phyloP scores from a whole-genome alignment of 1,140 invertebrate genomes.

The Pachyrhynchus sulphureomaculatus region DNA sequence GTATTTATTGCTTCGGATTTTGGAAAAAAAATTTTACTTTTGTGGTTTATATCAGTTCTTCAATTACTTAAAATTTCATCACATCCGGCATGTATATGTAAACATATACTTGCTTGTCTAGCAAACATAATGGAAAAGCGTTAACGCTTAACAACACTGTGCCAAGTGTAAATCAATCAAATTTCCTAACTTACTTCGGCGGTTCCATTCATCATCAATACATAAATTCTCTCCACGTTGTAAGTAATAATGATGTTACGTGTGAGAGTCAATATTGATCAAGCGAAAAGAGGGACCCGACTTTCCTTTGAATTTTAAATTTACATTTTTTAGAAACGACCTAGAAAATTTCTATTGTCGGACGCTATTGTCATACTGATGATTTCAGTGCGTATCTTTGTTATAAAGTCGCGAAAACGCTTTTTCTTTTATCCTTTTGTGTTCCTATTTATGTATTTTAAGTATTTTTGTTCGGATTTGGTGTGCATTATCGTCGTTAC shows the following conservation, averaged over 20 bases:
- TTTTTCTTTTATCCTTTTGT: neutral
- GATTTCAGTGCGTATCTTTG: neutral
- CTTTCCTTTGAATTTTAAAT: slow-evolving; percentile 9
- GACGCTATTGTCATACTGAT: slow-evolving; percentile 8
- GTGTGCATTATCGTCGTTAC: too few relatives aligned
- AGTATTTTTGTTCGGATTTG: too few relatives aligned
- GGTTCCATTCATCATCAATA: slow-evolving; percentile 12
- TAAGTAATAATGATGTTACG: slow-evolving; percentile 17
- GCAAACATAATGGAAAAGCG: neutral
- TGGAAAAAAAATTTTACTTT: too few relatives aligned
- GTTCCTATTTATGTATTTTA: neutral
- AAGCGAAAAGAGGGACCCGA: neutral
- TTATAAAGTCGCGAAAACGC: neutral
- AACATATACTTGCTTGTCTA: too few relatives aligned
- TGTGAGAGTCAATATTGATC: slow-evolving; percentile 17
- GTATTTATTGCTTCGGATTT: too few relatives aligned
- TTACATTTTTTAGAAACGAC: slow-evolving; percentile 1
- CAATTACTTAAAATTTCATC: too few relatives aligned
- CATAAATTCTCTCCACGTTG: slow-evolving; percentile 14
- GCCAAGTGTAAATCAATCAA: slow-evolving; percentile 5
- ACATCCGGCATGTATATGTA: too few relatives aligned
- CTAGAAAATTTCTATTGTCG: slow-evolving; percentile 9
- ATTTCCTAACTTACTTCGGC: slow-evolving; percentile 2
- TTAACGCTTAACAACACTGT: neutral
- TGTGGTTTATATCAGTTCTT: too few relatives aligned